These are phyloP conservation scores for Synergus japonicus DNA, from an alignment of 2,888 invertebrate genomes.

Conservation along the genomic window DNA sequence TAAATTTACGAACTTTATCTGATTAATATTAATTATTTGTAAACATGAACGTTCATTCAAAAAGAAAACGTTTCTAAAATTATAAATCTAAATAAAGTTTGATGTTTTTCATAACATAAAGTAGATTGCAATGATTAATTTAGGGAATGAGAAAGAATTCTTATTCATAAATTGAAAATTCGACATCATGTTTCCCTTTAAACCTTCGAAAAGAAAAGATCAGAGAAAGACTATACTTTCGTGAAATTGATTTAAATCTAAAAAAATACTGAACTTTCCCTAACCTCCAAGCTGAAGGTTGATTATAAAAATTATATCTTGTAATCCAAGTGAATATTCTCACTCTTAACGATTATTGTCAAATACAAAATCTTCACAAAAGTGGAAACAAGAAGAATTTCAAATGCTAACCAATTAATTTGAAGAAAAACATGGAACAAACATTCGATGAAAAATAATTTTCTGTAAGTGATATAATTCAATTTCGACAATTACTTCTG, in stretches of 20 bases:
- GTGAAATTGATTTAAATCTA: neutral
- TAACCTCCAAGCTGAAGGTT: neutral
- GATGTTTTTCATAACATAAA: neutral
- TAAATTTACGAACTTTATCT: neutral
- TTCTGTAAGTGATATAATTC: constrained; percentile 1
- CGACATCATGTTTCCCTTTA: neutral
- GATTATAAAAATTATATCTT: neutral
- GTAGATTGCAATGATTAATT: neutral
- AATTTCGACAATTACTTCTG: constrained; percentile 50
- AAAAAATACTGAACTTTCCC: neutral
- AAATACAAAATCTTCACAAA: neutral
- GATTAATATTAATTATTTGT: neutral
- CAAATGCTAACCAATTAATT: neutral
- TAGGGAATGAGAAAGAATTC: neutral
- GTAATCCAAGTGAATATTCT: neutral
- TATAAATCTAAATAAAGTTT: neutral
- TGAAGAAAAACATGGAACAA: neutral
- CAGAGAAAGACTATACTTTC: neutral
- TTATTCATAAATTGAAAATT: neutral
- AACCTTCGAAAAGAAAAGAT: neutral
- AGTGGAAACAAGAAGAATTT: neutral
- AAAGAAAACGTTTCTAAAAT: neutral
- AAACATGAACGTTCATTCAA: neutral
- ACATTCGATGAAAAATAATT: neutral
- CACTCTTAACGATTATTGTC: neutral